Evolutionary conservation across 1,140 invertebrate genomes (phyloP), one percentile per base, ranked within the genome.

Genomic region (Copidosoma floridanum): DNA sequence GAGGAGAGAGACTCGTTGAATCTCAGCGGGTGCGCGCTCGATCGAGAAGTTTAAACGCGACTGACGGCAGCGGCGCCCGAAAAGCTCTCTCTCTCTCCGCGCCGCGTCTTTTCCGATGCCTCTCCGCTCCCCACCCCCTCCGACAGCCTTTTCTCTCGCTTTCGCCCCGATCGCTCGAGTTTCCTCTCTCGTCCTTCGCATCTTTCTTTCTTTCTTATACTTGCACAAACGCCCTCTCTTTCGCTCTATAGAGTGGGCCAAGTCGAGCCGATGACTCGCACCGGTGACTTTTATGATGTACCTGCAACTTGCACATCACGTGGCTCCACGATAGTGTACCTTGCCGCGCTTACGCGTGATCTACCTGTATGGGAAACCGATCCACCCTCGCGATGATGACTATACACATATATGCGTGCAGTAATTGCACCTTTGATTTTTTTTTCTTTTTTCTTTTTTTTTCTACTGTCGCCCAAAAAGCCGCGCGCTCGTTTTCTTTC

Each of bases 1-100:
- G n/a, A n/a, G n/a, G n/a, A n/a, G n/a, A n/a, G n/a, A n/a, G n/a
- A n/a, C n/a, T n/a, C n/a, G n/a, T n/a, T n/a, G n/a, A n/a, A n/a
- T n/a, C n/a, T n/a, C n/a, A n/a, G n/a, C n/a, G n/a, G n/a, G n/a
- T 71, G 68, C 72, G 68, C 71, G 69, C 71, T 69, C 71, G 67
- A 72, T 65, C 73, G 70, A 72, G 68, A 72, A 73, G 78, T 75
- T 71, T 73, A 74, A 68, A 75, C 67, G 71, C 70, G 70, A 80
- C 78, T 80, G 78, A 68, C 70, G 68, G 61, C 69, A 65, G 63
- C 65, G 48, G 68, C 52, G 61, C 40, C 51, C 57, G 59, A 67
- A 68, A 65, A 68, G 67, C 70, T 74, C 62, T 52, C 66, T 70
- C 70, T 69, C 72, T 71, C 62, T 67, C 64, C 65, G 66, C 69